Percentiles rank a stretch among this genome's conserved stretches.
phyloP scores from a whole-genome alignment of 2,113 vertebrate species.

The Cheilinus undulatus region DNA sequence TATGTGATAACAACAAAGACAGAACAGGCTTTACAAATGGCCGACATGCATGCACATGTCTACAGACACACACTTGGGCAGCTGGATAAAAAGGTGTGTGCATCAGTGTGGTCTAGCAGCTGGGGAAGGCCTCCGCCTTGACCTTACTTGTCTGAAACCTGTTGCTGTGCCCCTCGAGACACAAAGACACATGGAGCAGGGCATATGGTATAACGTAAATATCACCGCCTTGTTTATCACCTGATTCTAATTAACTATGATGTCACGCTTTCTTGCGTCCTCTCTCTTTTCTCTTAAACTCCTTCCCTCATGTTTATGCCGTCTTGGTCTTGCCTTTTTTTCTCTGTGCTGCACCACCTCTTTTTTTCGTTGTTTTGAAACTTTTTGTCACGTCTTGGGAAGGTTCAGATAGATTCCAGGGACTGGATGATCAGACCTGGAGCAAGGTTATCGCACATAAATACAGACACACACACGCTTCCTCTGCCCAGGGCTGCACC shows the following conservation, averaged over 20 bases:
- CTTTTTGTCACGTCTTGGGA: slow-evolving; percentile 40
- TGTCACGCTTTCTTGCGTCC: slow-evolving; percentile 78
- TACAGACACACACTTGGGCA: background rate
- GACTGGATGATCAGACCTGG: slow-evolving; percentile 52
- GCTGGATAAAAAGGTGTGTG: slow-evolving; percentile 45
- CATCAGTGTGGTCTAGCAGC: slow-evolving; percentile 77
- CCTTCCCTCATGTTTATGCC: slow-evolving; percentile 23
- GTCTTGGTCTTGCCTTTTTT: slow-evolving; percentile 37
- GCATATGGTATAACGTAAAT: slow-evolving; percentile 84
- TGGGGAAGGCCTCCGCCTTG: slow-evolving; percentile 79
- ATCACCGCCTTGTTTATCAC: slow-evolving; percentile 80
- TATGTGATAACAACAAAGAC: slow-evolving; percentile 70
- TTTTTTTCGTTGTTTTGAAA: slow-evolving; percentile 19
- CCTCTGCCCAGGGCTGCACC: slow-evolving; percentile 29
- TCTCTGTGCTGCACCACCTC: background rate
- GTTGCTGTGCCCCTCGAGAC: slow-evolving; percentile 75
- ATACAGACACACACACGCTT: slow-evolving; percentile 6
- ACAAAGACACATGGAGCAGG: slow-evolving; percentile 71
- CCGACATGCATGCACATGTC: background rate
- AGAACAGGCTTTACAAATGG: slow-evolving; percentile 59
- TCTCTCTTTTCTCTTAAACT: slow-evolving; percentile 51
- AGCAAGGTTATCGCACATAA: slow-evolving; percentile 49
- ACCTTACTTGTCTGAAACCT: slow-evolving; percentile 80
- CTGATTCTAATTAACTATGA: slow-evolving; percentile 86
- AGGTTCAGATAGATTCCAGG: slow-evolving; percentile 55